These are phyloP conservation scores for Ageneiosus marmoratus DNA, from an alignment of 2,113 vertebrate genomes.

Conservation along the genomic window DNA sequence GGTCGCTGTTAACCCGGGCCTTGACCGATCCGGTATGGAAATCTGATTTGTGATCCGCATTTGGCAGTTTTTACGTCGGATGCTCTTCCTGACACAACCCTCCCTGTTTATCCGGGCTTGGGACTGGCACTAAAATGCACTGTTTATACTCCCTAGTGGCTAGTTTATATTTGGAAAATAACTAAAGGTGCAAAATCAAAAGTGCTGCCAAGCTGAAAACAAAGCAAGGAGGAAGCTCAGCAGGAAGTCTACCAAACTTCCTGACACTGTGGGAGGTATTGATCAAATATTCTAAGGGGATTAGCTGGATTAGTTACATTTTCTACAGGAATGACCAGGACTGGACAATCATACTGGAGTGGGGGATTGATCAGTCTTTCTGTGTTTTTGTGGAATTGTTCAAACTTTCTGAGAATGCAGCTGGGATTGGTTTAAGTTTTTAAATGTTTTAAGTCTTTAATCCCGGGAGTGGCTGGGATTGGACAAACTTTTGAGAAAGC, in stretches of 20 bases:
- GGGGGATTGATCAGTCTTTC: not conserved
- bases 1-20: no score
- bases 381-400: not conserved
- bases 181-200: no score
- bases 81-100: no score
- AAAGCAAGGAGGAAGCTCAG: not conserved
- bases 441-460: no score
- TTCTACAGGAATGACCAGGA: not conserved
- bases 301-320: not conserved
- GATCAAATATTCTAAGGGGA: not conserved
- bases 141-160: no score
- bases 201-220: not conserved
- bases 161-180: no score
- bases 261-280: not conserved
- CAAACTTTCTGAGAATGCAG: conserved; percentile 1
- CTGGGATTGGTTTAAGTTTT: no score
- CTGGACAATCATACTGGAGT: not conserved
- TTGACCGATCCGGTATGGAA: no score
- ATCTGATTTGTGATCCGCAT: no score
- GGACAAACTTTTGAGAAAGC: not conserved
- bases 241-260: not conserved
- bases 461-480: not conserved
- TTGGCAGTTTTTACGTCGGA: no score
- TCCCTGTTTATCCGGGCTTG: no score
- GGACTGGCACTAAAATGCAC: no score